A percentile compares a stretch with the other conserved stretches of the same genome.
These are phyloP conservation scores for Masticophis lateralis DNA, from an alignment of 2,797 vertebrate genomes.

Conservation along the genomic window DNA sequence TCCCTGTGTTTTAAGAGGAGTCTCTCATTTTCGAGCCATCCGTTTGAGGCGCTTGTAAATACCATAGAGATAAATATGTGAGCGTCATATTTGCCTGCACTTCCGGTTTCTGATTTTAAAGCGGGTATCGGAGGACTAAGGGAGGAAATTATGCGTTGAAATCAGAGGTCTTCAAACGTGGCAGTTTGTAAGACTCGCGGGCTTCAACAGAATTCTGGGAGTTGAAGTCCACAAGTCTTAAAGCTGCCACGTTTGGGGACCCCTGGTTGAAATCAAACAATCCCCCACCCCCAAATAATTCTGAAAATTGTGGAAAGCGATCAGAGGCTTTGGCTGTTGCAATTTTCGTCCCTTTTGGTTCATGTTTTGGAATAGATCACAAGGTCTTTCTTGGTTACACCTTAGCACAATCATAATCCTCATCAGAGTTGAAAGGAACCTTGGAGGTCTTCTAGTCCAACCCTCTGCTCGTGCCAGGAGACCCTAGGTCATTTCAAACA, in stretches of 20 bases:
- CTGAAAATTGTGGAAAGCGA: neutral
- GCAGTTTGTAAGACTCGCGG: too few relatives aligned
- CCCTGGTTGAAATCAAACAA: neutral
- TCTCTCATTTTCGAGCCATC: neutral
- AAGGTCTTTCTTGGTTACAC: neutral
- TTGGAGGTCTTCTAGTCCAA: neutral
- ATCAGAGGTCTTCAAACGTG: neutral
- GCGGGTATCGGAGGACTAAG: neutral
- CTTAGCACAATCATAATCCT: neutral
- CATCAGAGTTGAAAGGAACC: neutral
- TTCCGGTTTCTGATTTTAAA: neutral
- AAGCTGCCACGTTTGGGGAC: too few relatives aligned
- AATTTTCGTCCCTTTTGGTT: neutral
- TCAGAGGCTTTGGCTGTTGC: neutral
- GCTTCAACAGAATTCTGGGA: too few relatives aligned
- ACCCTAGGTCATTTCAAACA: neutral
- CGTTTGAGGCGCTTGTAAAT: neutral
- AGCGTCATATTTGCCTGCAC: neutral
- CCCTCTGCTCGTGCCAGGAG: neutral
- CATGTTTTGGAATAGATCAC: neutral
- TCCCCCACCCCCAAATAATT: neutral
- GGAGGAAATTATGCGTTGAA: neutral
- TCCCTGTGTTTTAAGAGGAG: too few relatives aligned
- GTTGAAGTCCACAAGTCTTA: too few relatives aligned
- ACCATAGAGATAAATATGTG: neutral